A percentile compares a stretch with the other conserved stretches of the same genome.
These are phyloP conservation scores for Kudoa iwatai DNA, from an alignment of 30 jellyfish, hydroid and myxozoan genomes.

Conservation along the genomic window DNA sequence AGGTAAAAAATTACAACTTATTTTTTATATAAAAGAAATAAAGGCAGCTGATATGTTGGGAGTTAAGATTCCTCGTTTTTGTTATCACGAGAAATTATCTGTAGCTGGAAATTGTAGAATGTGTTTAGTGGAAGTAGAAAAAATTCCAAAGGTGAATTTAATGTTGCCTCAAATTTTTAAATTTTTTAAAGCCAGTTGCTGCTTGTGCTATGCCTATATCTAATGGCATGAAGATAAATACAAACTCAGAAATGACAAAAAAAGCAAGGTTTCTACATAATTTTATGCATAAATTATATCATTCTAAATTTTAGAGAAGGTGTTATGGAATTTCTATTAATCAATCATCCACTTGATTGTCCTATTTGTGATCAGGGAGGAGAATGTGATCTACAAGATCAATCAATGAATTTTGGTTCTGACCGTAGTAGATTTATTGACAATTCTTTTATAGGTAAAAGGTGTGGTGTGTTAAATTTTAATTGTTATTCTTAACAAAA, in stretches of 20 bases:
- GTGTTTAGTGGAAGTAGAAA: slow-evolving; percentile 92
- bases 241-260: slow-evolving; percentile 52
- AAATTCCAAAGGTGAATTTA: slow-evolving; percentile 76
- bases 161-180: too few relatives aligned
- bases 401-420: slow-evolving; percentile 85
- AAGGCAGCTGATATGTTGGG: too few relatives aligned
- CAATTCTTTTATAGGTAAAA: slow-evolving; percentile 32
- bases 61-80: slow-evolving; percentile 55
- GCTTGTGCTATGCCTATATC: slow-evolving; percentile 98
- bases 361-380: slow-evolving; percentile 99
- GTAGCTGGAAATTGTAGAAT: slow-evolving; percentile 96
- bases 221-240: slow-evolving; percentile 88
- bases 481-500: too few relatives aligned
- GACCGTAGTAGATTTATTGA: slow-evolving; percentile 81
- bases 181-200: too few relatives aligned
- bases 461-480: too few relatives aligned
- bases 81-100: slow-evolving; percentile 61
- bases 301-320: too few relatives aligned
- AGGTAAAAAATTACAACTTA: slow-evolving; percentile 2
- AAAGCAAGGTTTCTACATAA: too few relatives aligned
- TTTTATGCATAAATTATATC: too few relatives aligned
- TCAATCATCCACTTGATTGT: slow-evolving; percentile 87
- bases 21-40: too few relatives aligned
- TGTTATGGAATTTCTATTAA: slow-evolving; percentile 73
- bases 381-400: slow-evolving; percentile 96